Evolutionary conservation across 2,888 invertebrate genomes (phyloP), one percentile per base, ranked within the genome.

Genomic region (Pseudococcus longispinus): DNA sequence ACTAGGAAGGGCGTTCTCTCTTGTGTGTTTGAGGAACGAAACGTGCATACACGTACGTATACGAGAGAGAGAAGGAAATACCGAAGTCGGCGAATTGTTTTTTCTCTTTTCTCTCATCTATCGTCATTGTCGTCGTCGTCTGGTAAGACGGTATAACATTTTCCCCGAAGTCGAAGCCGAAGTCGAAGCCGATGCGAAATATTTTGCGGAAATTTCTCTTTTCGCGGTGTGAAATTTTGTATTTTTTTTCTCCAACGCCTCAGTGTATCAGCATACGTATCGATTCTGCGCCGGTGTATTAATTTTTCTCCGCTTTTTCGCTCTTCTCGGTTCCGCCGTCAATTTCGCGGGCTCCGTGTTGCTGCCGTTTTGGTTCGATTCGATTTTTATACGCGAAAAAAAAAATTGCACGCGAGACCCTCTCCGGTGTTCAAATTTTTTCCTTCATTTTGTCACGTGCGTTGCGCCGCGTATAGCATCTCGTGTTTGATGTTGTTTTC

Each of bases 1-100:
- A 86, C 86, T 86, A 55, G 80, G 86, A 86, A 86, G 86, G 86
- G 86, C 86, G 86, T 86, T 86, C 86, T 86, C 86, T 86, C 86
- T 85, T 85, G 65, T 85, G 85, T 85, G 85, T 85, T 85, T 85
- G 85, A 85, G 85, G 85, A 85, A 85, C 85, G 85, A 85, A 84
- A 74, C 70, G 74, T 85, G 85, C 70, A 85, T 74, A 74, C 70
- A 74, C 85, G 85, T 77, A 77, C 44, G 80, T 44, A 46, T 23
- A 77, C 51, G 86, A 60, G 60, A 51, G 70, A 86, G 86, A 86
- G 86, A 77, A 86, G 86, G 86, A 86, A 86, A 86, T 86, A 86
- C 80, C 77, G 42, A 46, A 80, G 51, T 80, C 77, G 86, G 77
- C 77, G 80, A 86, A 80, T 86, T 77, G 77, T 86, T 86, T 86